Base-by-base conservation (phyloP, 2,797 vertebrate species). In the Crenuchus spilurus region DNA sequence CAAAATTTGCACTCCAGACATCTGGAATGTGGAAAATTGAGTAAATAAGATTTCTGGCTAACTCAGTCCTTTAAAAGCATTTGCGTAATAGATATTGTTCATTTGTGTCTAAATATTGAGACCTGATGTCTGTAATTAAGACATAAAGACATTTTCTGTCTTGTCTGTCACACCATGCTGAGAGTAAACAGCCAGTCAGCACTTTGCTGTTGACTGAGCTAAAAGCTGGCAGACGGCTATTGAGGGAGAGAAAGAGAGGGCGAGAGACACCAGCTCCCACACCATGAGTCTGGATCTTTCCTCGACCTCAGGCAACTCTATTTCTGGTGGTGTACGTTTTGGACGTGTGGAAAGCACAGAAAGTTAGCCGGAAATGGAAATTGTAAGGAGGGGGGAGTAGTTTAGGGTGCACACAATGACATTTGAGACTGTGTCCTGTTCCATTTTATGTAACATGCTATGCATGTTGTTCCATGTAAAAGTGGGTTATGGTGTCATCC, bases 81-180 rank as follows among this genome's bases (percentile, higher is more conserved):
- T 61, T 14, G 2, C 26, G 13, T 39, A 39, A 41, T 24, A 2
- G 35, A 13, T 22, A 10, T 10, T 22, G 18, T 22, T 26, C 13
- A 14, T 60, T 35, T 35, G n/a, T 57, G 31, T 57, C 31, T 35
- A 57, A 55, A 55, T 31, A 55, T 55, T 55, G 52, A 55, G 52
- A 55, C 14, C 30, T 13, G 49, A 22, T 28, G 49, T 10, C 3
- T 52, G 28, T 28, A 7, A 6, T 30, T 3, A 20, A 22, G 55
- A 37, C 55, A 60, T 37, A n/a, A 37, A 60, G 10, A 20, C 31
- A 20, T 35, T 60, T 37, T 22, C 18, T 37, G 9, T 37, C 31
- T 13, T 13, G 33, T 7, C 18, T 37, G 31, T 60, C 31, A 20
- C 55, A 35, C 55, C 55, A 60, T 11, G 18, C 33, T 22, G n/a